These are phyloP conservation scores for Calyptommatus sinebrachiatus DNA, from an alignment of 2,113 vertebrate genomes.

Conservation along the genomic window DNA sequence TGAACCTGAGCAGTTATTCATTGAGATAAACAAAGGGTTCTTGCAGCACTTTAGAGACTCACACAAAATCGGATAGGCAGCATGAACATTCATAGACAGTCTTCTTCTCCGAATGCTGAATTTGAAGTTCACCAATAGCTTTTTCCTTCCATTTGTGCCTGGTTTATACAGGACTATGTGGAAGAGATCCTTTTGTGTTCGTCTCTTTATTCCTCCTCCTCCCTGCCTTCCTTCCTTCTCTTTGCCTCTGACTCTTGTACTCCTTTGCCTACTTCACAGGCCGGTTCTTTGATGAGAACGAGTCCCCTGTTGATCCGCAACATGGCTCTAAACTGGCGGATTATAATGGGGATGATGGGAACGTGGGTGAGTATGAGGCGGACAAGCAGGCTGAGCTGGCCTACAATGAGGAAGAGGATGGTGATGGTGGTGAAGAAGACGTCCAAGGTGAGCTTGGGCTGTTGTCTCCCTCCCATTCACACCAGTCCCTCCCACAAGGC, in stretches of 20 bases:
- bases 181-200: constrained; percentile 25
- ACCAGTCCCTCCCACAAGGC: constrained; percentile 54
- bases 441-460: constrained; percentile 98
- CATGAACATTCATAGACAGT: no score
- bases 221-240: constrained; percentile 52
- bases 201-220: neutral
- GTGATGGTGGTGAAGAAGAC: constrained; percentile 99
- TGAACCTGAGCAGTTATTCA: no score
- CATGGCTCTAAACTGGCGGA: constrained; percentile 98
- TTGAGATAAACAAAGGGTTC: no score
- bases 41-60: no score
- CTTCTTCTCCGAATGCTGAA: no score
- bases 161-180: constrained; percentile 11
- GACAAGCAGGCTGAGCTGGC: constrained; percentile 99
- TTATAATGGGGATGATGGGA: constrained; percentile 99
- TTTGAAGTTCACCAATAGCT: rapidly evolving
- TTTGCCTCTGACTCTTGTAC: constrained; percentile 82
- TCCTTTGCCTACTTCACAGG: constrained; percentile 96
- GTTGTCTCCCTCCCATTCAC: constrained; percentile 73
- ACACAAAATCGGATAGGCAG: no score
- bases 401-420: constrained; percentile 99
- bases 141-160: neutral
- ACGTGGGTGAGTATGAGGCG: constrained; percentile 99
- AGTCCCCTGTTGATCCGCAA: constrained; percentile 98
- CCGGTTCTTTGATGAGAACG: constrained; percentile 99